Evolutionary conservation across 53 echinoderm and acorn worm genomes (phyloP), one percentile per base, ranked within the genome.

Genomic region (Holothuria leucospilota): DNA sequence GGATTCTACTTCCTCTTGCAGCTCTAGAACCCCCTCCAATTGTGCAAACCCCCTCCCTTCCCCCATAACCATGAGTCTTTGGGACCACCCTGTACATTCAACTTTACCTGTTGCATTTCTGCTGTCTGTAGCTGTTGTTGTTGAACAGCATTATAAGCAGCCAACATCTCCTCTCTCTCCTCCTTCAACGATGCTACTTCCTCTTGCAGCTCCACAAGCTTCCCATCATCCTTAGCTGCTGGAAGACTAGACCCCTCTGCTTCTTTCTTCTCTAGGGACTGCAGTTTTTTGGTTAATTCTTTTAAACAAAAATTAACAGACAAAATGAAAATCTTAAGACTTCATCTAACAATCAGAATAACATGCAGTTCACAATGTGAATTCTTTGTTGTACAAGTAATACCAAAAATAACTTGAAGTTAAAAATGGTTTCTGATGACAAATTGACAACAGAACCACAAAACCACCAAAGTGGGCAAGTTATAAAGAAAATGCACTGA

Each of bases 141-240:
- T 71, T 97, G 97, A 34, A 97, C 92, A 30, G 93, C 93, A 68
- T 97, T 97, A 64, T 97, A 95, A 66, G 93, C 93, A 59, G 88
- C 80, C 81, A 95, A 82, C 65, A 97, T 72, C 41, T 89, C 91
- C 20, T 91, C 69, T 6, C 90, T 91, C 68, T 95, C 95, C n/a
- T 91, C 91, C 60, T 79, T 90, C 86, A 97, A 20, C 29, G 93
- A 93, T 28, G 85, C 66, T 69, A 95, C 56, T 52, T 97, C 93
- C 28, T 89, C 78, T 78, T 96, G 86, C 78, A 96, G 49, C 81
- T 91, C 88, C 13, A 39, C 51, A 26, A 85, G 58, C 61, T 53
- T 74, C 30, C 72, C 84, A 62, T 49, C 61, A 66, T 71, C 77
- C 13, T 39, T 79, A 14, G 68, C 30, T 51, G 64, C 88, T 13